Base-by-base conservation (phyloP, 2,888 invertebrate genomes). In the Steromphala cineraria region DNA sequence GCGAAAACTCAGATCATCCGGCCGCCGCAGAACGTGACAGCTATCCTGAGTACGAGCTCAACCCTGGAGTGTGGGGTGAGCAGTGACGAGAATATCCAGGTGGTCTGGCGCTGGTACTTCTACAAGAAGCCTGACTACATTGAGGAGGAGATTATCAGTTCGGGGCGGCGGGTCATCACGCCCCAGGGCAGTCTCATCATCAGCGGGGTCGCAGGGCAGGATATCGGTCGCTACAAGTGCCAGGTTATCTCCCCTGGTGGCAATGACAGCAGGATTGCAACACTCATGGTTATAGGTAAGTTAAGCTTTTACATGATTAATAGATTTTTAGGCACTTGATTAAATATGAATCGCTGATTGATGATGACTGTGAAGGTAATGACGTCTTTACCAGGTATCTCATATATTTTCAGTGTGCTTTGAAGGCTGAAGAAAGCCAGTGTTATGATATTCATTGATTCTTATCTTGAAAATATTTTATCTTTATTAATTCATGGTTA, bases 221-320 rank as follows among this genome's bases (percentile, higher is more conserved):
- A 99, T 94, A 98, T 98, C 75, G 99, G 99, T 76, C 95, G 96
- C 85, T 99, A 99, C 94, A 96, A 96, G 67, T 99, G 99, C 93
- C 95, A 96, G 56, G 97, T 99, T 56, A 96, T 96, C 86, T 94
- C 98, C 75, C 95, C 96, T 21, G 98, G 98, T 55, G 99, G 99
- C 80, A 98, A 98, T 93, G 98, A 98, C 94, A 97, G 97, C 28
- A 95, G 98, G 74, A 95, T 96, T 53, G 98, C 98, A 0, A 95
- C 95, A 71, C 94, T 97, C 71, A 96, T 96, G 91, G 97, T 99
- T 88, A 98, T 99, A 89, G 94, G 94, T 94, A 87, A 84, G 91
- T 84, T 53, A 0, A 15, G n/a, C 28, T 67, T 19, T 3, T 28
- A 2, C 7, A 7, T 36, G 36, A 4, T 36, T 2, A 4, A 7